Evolutionary conservation across 2,797 vertebrate genomes (phyloP).

Genomic region (Discoglossus pictus): DNA sequence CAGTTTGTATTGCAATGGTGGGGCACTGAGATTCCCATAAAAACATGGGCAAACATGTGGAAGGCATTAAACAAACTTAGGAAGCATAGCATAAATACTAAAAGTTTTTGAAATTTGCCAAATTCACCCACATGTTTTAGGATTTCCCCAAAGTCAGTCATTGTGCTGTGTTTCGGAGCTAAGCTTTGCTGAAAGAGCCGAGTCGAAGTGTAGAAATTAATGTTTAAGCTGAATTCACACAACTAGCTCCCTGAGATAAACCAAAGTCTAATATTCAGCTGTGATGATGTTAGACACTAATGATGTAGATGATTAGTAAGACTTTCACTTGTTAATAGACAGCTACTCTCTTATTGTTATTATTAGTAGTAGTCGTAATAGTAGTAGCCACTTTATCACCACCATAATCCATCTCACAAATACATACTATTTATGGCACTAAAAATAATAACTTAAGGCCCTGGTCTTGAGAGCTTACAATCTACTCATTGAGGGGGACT

Average conservation of each 20-base stretch:
- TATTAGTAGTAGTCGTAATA: no score
- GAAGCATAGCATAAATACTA: constrained; percentile 70
- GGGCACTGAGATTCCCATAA: constrained; percentile 67
- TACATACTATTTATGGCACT: no score
- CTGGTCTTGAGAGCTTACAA: no score
- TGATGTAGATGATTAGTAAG: no score
- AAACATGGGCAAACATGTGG: constrained; percentile 81
- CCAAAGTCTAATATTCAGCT: constrained; percentile 33
- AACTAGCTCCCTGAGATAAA: background rate
- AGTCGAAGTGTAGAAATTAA: constrained; percentile 59
- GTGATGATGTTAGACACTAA: no score
- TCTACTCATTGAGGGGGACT: no score
- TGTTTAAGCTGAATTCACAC: constrained; percentile 61
- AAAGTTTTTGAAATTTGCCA: constrained; percentile 77
- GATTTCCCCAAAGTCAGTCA: constrained; percentile 73
- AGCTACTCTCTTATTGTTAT: no score
- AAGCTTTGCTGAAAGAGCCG: constrained; percentile 34
- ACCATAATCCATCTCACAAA: no score
- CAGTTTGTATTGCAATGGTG: constrained; percentile 83
- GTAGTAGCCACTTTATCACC: no score
- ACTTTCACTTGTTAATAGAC: no score
- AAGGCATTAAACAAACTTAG: constrained; percentile 68
- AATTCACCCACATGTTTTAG: constrained; percentile 77
- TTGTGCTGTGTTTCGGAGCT: constrained; percentile 49
- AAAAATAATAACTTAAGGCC: no score